Evolutionary conservation across 1,140 invertebrate species (phyloP), one percentile per base, ranked within the genome.

Genomic region (Drosophila bocki): DNA sequence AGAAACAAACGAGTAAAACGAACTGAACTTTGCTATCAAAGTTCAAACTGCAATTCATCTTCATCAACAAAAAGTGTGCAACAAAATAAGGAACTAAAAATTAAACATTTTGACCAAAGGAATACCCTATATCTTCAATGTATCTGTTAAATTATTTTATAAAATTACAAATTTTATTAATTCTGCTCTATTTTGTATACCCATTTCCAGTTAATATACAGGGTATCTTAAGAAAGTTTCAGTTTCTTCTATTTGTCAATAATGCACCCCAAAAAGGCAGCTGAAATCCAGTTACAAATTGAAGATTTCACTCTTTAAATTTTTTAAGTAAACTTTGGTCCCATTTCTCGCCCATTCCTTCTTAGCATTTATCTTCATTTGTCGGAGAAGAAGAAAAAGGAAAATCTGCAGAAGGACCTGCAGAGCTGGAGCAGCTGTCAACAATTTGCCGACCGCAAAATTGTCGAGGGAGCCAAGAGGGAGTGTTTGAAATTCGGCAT

Each of bases 11-110:
- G 26, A 64, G 39, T 7, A 63, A 63, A 53, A 42, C 39, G 33
- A 48, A 42, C 9, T 50, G 76, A 83, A 61, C 77, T 80, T 83
- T 50, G 71, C 74, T 45, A 68, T 76, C 78, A 79, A 82, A 86
- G 82, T 86, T 86, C 70, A 81, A 90, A 90, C 74, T 88, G 78
- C 85, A 90, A 85, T 90, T 90, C 81, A 90, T 90, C 85, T 90
- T 85, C 85, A 90, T 90, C 76, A 79, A 57, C 74, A 78, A 74
- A 58, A 81, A 53, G 32, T 37, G 53, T 76, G 35, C 65, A 59
- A 68, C 42, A 45, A 58, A 48, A 64, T 15, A 33, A 0, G 65
- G 12, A 17, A 61, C 9, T 12, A 48, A 56, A 56, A 44, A 6
- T 3, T 53, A 19, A 12, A 13, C 12, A 44, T 48, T 45, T 59